These are phyloP conservation scores for Magallana nippona DNA, from an alignment of 2,888 invertebrate species.

Conservation along the genomic window DNA sequence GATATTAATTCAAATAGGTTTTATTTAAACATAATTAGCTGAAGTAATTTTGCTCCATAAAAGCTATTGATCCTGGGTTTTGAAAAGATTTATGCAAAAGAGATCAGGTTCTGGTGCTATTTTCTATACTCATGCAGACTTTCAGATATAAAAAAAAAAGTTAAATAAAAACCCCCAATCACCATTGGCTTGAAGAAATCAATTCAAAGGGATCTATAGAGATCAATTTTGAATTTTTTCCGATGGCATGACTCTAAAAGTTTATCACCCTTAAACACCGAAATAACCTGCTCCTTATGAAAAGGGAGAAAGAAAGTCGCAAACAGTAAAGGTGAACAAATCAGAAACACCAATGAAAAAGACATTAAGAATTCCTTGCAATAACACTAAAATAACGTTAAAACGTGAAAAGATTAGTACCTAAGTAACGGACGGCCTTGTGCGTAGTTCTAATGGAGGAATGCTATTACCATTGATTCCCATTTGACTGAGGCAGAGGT, in stretches of 20 bases:
- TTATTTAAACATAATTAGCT: not conserved
- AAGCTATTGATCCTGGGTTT: constrained; percentile 10
- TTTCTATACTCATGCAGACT: not conserved
- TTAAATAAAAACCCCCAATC: constrained; percentile 6
- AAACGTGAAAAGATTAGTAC: constrained; percentile 22
- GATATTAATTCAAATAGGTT: not conserved
- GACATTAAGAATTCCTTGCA: not conserved
- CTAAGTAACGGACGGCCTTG: not conserved
- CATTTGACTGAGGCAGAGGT: not conserved
- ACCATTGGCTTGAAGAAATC: not conserved
- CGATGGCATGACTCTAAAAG: not conserved
- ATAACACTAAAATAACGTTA: not conserved
- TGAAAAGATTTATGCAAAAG: constrained; percentile 23
- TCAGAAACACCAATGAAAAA: not conserved
- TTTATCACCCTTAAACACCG: not conserved
- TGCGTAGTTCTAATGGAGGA: not conserved
- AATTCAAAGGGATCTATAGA: constrained; percentile 11
- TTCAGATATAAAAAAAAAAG: not conserved
- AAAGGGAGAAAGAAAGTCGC: not conserved
- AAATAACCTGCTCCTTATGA: not conserved
- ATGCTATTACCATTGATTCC: constrained; percentile 8
- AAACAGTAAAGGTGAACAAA: constrained; percentile 14
- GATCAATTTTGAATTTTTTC: constrained; percentile 11
- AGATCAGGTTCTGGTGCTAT: not conserved
- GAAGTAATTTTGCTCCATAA: not conserved